A percentile compares a stretch with the other conserved stretches of the same genome.
phyloP scores from a whole-genome alignment of 1,140 invertebrate genomes.

The Lanistes nyassanus region DNA sequence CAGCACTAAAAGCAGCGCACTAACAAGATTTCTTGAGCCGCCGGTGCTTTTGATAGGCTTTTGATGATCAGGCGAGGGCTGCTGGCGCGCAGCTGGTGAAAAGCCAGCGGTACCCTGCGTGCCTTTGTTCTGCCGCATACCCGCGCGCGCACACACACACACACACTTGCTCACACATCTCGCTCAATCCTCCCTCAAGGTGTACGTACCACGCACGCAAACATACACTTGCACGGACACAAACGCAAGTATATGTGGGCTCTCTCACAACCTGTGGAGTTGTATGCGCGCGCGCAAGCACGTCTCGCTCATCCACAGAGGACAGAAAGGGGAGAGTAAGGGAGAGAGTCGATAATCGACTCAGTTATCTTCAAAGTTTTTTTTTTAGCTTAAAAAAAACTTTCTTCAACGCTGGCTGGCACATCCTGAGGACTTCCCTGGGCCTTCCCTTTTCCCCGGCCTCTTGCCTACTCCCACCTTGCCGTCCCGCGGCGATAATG shows the following conservation, averaged over 20 bases:
- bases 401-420: background rate
- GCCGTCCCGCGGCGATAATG: conserved; percentile 1
- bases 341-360: no score
- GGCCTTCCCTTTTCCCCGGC: background rate
- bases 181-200: no score
- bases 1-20: no score
- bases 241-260: background rate
- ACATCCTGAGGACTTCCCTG: background rate
- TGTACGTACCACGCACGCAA: no score
- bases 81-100: no score
- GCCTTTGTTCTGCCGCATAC: background rate
- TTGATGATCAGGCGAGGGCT: no score
- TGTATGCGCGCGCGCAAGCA: background rate
- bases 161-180: background rate
- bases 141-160: background rate
- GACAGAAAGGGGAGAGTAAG: no score
- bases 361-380: background rate
- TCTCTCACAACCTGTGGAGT: background rate
- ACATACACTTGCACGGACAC: background rate
- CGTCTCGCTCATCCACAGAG: no score
- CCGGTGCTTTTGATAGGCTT: no score
- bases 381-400: background rate
- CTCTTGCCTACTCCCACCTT: conserved; percentile 2
- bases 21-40: no score
- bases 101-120: no score